These are phyloP conservation scores for crab-eating macaque (Macaca fascicularis) DNA, from an alignment of 2,113 vertebrate genomes.

Conservation along the genomic window DNA sequence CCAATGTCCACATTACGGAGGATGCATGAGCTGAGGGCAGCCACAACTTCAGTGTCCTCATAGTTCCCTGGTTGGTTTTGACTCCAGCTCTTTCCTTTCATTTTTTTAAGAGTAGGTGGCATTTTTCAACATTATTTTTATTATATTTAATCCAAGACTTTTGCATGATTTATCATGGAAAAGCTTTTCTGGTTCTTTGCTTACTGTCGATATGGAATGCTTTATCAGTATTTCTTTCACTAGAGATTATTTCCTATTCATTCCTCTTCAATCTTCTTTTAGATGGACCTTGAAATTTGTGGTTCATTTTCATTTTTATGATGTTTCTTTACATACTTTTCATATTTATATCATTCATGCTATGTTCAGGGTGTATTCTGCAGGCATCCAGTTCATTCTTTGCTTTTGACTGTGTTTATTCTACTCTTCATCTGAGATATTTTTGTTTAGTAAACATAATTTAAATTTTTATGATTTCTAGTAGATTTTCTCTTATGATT, in stretches of 20 bases:
- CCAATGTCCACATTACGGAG: neutral
- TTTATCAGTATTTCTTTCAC: neutral
- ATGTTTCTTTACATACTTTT: neutral
- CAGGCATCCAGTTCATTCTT: neutral
- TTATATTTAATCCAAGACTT: neutral
- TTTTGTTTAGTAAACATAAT: slow-evolving; percentile 46
- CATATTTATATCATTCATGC: neutral
- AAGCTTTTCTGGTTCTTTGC: neutral
- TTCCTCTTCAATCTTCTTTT: neutral
- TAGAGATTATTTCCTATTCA: neutral
- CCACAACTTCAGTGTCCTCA: neutral
- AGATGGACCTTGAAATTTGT: neutral
- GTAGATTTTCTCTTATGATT: neutral
- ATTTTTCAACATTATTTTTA: neutral
- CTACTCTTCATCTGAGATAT: neutral
- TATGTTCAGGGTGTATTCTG: neutral
- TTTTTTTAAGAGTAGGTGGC: neutral
- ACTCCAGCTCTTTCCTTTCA: neutral
- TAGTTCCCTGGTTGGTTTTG: neutral
- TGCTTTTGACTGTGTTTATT: neutral
- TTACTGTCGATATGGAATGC: neutral
- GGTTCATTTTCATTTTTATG: neutral
- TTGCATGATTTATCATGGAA: neutral
- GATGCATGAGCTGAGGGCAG: neutral
- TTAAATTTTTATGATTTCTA: slow-evolving; percentile 47